Conservation (phyloP, 2,113 vertebrate species). For the Neogale vison region DNA sequence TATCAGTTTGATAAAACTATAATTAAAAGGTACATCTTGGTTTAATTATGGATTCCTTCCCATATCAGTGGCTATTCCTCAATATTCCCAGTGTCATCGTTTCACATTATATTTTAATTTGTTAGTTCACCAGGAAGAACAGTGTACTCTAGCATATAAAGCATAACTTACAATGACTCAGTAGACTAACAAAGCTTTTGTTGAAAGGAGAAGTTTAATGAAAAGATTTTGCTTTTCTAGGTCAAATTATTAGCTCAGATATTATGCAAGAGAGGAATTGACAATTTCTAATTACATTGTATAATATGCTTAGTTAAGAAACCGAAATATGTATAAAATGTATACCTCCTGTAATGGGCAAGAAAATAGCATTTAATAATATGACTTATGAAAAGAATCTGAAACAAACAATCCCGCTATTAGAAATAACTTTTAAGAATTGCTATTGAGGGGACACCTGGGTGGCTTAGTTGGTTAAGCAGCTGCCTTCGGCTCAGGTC, state of each 20-base stretch:
- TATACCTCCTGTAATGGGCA: not conserved
- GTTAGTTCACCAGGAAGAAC: constrained; percentile 84
- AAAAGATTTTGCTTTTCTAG: constrained; percentile 67
- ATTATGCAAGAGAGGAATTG: constrained; percentile 12
- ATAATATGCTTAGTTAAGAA: not conserved
- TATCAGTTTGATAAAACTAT: constrained; percentile 82
- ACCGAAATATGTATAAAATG: not conserved
- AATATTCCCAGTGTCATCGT: constrained; percentile 75
- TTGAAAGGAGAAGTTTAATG: constrained; percentile 67
- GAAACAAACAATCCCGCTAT: not conserved
- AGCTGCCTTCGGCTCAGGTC: no score
- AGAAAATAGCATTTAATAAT: constrained; percentile 6
- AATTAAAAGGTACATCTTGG: constrained; percentile 83
- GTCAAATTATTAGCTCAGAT: constrained; percentile 65
- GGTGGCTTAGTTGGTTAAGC: no score
- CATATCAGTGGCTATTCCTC: constrained; percentile 74
- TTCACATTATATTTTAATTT: constrained; percentile 88
- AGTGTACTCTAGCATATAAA: constrained; percentile 69
- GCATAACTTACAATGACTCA: constrained; percentile 76
- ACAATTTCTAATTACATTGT: constrained; percentile 13
- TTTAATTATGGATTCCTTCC: constrained; percentile 83
- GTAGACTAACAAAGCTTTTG: constrained; percentile 71
- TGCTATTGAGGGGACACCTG: not conserved
- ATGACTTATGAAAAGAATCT: not conserved
- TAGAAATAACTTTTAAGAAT: not conserved